Percentiles rank a stretch among this genome's conserved stretches.
These are phyloP conservation scores for Centruroides sculpturatus DNA, from an alignment of 1,140 invertebrate genomes.

Conservation along the genomic window DNA sequence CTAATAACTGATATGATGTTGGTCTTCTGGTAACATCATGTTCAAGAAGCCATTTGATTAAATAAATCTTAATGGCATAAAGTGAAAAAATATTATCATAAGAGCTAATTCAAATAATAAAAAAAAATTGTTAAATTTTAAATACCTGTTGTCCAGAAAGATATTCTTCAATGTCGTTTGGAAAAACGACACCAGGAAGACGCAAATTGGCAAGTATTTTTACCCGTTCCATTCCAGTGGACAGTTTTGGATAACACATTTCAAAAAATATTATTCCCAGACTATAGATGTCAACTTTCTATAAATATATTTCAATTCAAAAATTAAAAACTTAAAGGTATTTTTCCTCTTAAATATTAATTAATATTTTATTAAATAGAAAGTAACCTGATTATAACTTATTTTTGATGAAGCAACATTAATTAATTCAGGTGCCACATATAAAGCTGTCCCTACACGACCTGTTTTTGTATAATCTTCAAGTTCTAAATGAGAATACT, in stretches of 20 bases:
- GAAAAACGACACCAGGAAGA: constrained; percentile 47
- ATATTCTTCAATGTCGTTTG: constrained; percentile 40
- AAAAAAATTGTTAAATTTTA: no score
- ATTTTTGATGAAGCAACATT: constrained; percentile 10
- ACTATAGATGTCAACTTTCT: constrained; percentile 92
- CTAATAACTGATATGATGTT: constrained; percentile 62
- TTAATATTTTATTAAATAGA: background rate
- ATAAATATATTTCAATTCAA: constrained; percentile 3
- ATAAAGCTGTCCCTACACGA: constrained; percentile 80
- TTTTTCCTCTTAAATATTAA: no score
- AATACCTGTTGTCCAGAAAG: constrained; percentile 29
- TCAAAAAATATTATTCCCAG: constrained; percentile 85
- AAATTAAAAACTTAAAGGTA: no score
- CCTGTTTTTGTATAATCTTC: constrained; percentile 38
- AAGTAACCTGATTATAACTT: constrained; percentile 13
- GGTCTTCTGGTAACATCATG: constrained; percentile 70
- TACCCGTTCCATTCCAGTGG: constrained; percentile 77
- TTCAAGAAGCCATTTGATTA: constrained; percentile 58
- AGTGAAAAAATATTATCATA: no score
- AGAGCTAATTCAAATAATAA: no score
- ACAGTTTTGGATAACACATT: constrained; percentile 73
- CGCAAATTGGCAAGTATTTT: constrained; percentile 55
- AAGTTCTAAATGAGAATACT: no score
- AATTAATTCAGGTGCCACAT: constrained; percentile 76
- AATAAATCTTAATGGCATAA: constrained; percentile 19